These are phyloP conservation scores for Congeria kusceri DNA, from an alignment of 2,888 invertebrate species.

Conservation along the genomic window DNA sequence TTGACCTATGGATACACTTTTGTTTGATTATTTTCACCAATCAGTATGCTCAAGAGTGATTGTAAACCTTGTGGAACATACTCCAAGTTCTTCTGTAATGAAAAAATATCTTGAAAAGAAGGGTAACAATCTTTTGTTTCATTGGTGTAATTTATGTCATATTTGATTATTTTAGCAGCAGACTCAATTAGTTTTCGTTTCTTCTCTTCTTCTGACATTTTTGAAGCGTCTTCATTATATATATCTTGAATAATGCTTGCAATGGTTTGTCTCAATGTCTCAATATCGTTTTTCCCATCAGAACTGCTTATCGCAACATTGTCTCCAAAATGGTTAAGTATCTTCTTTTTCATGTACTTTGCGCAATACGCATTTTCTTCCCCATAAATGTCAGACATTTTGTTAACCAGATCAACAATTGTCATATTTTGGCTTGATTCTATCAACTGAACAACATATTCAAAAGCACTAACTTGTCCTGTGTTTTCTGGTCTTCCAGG, in stretches of 20 bases:
- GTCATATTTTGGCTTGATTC: too few relatives aligned
- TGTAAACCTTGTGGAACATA: slow-evolving; percentile 47
- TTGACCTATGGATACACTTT: slow-evolving; percentile 61
- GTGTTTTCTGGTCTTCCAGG: too few relatives aligned
- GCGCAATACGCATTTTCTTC: slow-evolving; percentile 31
- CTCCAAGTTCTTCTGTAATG: slow-evolving; percentile 25
- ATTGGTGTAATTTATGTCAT: slow-evolving; percentile 63
- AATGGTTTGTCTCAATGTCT: too few relatives aligned
- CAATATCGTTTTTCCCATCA: slow-evolving; percentile 56
- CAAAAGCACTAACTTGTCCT: too few relatives aligned
- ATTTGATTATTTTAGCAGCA: slow-evolving; percentile 65
- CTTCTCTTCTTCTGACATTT: slow-evolving; percentile 14
- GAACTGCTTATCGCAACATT: slow-evolving; percentile 60
- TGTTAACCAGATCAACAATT: too few relatives aligned
- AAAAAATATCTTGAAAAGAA: slow-evolving; percentile 29
- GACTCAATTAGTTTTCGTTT: slow-evolving; percentile 62
- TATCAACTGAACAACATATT: too few relatives aligned
- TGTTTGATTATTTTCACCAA: slow-evolving; percentile 39
- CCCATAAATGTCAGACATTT: too few relatives aligned
- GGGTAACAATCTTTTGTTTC: slow-evolving; percentile 52
- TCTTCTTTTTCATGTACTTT: too few relatives aligned
- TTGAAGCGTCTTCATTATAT: too few relatives aligned
- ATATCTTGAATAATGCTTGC: too few relatives aligned
- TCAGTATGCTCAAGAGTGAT: slow-evolving; percentile 31
- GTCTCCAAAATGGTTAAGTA: too few relatives aligned